Conservation (phyloP, 2,113 vertebrate genomes). For the Cyanoramphus novaezelandiae region DNA sequence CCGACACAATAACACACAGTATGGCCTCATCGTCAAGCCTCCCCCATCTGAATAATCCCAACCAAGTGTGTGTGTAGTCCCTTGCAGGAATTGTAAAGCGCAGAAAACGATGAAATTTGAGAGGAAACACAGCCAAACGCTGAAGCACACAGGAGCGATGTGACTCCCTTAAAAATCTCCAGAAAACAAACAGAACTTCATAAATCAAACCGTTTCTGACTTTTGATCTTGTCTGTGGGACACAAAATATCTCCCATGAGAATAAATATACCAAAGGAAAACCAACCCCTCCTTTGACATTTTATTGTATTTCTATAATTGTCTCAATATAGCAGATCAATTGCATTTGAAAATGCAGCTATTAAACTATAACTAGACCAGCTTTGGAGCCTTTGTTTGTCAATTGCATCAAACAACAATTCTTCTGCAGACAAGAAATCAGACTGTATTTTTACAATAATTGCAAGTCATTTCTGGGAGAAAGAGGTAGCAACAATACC, state of each 20-base stretch:
- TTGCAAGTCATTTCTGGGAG: constrained; percentile 71
- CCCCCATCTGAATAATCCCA: background rate
- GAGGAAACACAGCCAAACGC: background rate
- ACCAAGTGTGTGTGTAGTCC: background rate
- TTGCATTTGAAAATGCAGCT: constrained; percentile 72
- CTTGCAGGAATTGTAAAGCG: background rate
- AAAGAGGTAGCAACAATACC: constrained; percentile 56
- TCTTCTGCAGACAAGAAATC: constrained; percentile 62
- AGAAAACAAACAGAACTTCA: background rate
- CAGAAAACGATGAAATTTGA: background rate
- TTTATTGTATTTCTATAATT: constrained; percentile 70
- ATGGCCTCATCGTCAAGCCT: background rate
- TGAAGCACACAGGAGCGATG: background rate
- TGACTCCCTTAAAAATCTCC: background rate
- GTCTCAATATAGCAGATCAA: constrained; percentile 68
- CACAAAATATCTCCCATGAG: background rate
- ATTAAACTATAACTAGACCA: constrained; percentile 72
- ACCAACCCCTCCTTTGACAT: constrained; percentile 10
- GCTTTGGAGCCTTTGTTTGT: constrained; percentile 54
- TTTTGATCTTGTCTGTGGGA: background rate
- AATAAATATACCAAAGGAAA: background rate
- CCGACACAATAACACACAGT: background rate
- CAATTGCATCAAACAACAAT: constrained; percentile 55
- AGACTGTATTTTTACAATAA: constrained; percentile 57
- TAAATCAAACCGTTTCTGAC: background rate